Conservation (phyloP, 2,797 vertebrate species). For the Eurystomus glaucurus region DNA sequence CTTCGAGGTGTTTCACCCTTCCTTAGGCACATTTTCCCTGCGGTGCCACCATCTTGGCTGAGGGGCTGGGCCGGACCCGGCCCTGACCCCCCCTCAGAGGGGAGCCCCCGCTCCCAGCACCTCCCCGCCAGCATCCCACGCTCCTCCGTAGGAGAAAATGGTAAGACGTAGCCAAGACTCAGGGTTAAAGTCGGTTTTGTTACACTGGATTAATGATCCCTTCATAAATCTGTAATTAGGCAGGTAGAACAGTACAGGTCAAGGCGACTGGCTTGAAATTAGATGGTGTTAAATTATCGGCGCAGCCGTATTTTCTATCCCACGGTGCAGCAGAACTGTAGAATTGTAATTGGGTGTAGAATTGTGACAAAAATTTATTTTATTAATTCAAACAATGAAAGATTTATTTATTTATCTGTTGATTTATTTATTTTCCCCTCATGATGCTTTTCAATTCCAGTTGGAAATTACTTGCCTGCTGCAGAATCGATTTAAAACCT, state of each 20-base stretch:
- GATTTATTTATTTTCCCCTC: fast-evolving
- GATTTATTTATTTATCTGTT: neutral
- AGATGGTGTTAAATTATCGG: neutral
- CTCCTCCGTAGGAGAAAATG: neutral
- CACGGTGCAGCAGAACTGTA: neutral
- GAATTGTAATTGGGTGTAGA: neutral
- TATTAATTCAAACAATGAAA: neutral
- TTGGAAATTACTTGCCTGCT: neutral
- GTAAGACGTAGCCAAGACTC: neutral
- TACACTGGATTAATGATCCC: neutral
- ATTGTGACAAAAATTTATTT: neutral
- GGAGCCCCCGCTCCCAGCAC: fast-evolving
- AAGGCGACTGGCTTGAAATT: neutral
- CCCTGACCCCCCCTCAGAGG: neutral
- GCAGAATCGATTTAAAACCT: neutral
- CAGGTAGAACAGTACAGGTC: neutral
- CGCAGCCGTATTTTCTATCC: neutral
- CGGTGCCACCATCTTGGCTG: fast-evolving
- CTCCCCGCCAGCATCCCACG: fast-evolving
- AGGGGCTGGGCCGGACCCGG: fast-evolving
- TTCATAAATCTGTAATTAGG: slow-evolving; percentile 15
- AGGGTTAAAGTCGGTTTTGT: neutral
- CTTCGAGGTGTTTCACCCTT: no score
- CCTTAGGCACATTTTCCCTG: fast-evolving
- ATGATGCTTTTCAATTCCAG: neutral